phyloP scores from a whole-genome alignment of 2,797 vertebrate genomes.

The Phrynocephalus guinanensis region DNA sequence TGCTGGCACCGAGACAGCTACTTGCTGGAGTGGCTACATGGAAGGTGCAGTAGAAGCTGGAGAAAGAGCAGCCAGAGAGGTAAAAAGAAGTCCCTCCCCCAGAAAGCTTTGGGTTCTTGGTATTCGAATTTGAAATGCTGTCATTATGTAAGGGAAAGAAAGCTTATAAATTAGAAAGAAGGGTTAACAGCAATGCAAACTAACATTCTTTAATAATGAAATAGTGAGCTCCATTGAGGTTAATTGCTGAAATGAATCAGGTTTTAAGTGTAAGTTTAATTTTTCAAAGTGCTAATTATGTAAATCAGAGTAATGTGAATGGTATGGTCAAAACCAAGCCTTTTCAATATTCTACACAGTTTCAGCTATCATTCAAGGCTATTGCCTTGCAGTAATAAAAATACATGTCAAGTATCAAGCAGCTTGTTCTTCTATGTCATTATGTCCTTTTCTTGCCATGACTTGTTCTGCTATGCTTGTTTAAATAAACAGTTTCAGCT shows the following conservation, averaged over 20 bases:
- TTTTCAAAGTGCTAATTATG: neutral
- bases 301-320: neutral
- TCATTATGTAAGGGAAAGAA: conserved; percentile 9
- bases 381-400: neutral
- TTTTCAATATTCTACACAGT: neutral
- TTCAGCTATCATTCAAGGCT: neutral
- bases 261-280: neutral
- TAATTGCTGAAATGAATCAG: neutral
- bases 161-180: neutral
- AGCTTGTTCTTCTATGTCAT: neutral
- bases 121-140: neutral
- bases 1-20: conserved; percentile 84
- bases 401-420: neutral
- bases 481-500: neutral
- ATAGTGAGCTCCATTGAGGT: neutral
- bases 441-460: neutral
- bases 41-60: conserved; percentile 83
- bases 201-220: neutral
- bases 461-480: neutral
- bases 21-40: conserved; percentile 84
- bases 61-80: conserved; percentile 83
- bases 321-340: neutral
- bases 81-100: conserved; percentile 50
- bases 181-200: neutral
- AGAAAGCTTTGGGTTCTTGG: conserved; percentile 11